Conservation (phyloP, 1,140 invertebrate species). For the Bombyx mandarina region DNA sequence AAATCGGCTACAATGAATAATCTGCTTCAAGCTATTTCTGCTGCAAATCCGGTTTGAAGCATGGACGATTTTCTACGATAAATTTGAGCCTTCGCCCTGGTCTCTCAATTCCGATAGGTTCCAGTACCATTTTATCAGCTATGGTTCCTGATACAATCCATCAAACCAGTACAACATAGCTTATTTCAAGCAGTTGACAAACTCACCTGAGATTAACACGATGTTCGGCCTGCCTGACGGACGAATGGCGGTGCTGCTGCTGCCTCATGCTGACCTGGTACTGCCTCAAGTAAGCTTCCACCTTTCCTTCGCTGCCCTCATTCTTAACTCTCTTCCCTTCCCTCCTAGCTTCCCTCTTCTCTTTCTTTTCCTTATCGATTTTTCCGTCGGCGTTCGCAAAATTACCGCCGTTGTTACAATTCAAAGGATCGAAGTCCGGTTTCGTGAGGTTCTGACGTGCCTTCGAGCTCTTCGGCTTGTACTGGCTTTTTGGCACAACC, state of each 20-base stretch:
- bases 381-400: slow-evolving; percentile 45
- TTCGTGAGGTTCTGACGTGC: slow-evolving; percentile 22
- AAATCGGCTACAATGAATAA: no score
- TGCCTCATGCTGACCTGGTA: slow-evolving; percentile 63
- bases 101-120: no score
- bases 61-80: no score
- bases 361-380: slow-evolving; percentile 35
- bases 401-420: slow-evolving; percentile 65
- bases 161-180: no score
- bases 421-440: slow-evolving; percentile 61
- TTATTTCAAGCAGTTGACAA: not conserved
- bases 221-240: slow-evolving; percentile 63
- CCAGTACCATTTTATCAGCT: no score
- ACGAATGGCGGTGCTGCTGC: slow-evolving; percentile 56
- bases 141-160: no score
- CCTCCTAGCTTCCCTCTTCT: slow-evolving; percentile 31
- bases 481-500: slow-evolving; percentile 59
- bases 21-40: no score
- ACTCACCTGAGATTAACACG: slow-evolving; percentile 59
- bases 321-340: slow-evolving; percentile 39
- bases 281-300: slow-evolving; percentile 63
- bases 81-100: no score
- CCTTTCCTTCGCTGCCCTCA: slow-evolving; percentile 50
- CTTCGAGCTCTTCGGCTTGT: slow-evolving; percentile 35
- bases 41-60: no score